Conservation (phyloP, 2,888 invertebrate genomes). For the Spilosoma lubricipeda region DNA sequence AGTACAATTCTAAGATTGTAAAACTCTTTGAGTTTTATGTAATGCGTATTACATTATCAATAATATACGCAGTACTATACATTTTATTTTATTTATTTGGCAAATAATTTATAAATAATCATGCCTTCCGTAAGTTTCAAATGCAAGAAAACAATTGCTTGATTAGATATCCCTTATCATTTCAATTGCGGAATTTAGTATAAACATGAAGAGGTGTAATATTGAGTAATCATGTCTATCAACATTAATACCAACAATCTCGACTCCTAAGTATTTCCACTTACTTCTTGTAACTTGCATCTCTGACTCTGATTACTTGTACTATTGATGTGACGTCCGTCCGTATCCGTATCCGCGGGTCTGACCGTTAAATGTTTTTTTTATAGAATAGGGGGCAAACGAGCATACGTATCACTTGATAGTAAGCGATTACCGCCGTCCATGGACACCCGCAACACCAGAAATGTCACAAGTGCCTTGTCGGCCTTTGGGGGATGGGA, state of each 20-base stretch:
- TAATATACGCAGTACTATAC: not conserved
- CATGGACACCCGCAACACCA: too few species aligned
- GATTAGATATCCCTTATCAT: slow-evolving; percentile 24
- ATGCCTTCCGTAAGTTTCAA: slow-evolving; percentile 9
- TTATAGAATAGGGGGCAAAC: too few species aligned
- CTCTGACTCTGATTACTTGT: not conserved
- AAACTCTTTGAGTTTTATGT: not conserved
- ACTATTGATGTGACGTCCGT: too few species aligned
- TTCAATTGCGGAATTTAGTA: slow-evolving; percentile 18
- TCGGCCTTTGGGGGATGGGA: too few species aligned
- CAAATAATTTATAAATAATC: slow-evolving; percentile 3
- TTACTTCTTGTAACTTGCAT: not conserved
- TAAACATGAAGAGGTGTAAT: slow-evolving; percentile 6
- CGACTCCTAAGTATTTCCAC: not conserved
- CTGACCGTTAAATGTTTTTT: too few species aligned
- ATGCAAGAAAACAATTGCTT: slow-evolving; percentile 9
- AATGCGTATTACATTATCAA: slow-evolving; percentile 1
- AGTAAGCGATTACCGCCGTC: too few species aligned
- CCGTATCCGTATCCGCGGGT: too few species aligned
- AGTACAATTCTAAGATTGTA: not conserved
- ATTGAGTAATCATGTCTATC: not conserved
- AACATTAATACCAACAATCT: not conserved
- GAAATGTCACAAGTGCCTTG: too few species aligned
- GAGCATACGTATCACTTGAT: too few species aligned
- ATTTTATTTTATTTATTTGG: not conserved